These are phyloP conservation scores for Poecilia picta DNA, from an alignment of 2,797 vertebrate species.

Conservation along the genomic window DNA sequence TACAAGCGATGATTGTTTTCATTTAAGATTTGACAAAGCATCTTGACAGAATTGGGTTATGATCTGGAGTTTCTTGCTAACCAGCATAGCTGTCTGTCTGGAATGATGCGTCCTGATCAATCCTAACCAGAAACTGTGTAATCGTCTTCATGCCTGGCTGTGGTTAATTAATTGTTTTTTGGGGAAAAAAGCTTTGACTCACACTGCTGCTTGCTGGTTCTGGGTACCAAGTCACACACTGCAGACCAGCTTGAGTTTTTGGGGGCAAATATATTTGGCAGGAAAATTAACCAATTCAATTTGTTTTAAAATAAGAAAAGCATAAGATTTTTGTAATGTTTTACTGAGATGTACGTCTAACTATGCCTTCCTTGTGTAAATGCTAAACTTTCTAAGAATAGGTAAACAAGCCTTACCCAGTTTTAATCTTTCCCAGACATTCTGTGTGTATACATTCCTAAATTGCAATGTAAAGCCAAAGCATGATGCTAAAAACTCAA, in stretches of 20 bases:
- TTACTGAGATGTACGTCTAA: not conserved
- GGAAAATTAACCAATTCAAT: not conserved
- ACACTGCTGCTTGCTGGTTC: constrained; percentile 16
- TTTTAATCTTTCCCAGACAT: constrained; percentile 20
- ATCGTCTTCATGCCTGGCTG: constrained; percentile 37
- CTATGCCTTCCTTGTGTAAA: not conserved
- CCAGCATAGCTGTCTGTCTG: constrained; percentile 6
- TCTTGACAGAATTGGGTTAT: not conserved
- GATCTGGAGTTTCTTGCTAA: not conserved
- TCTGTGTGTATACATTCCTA: not conserved
- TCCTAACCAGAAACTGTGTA: constrained; percentile 38
- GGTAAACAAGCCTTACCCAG: not conserved
- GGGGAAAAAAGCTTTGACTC: constrained; percentile 45
- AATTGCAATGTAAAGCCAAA: constrained; percentile 8
- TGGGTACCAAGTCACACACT: constrained; percentile 23
- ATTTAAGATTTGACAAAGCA: not conserved
- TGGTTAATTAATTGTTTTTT: constrained; percentile 34
- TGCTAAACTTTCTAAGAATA: not conserved
- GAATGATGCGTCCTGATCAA: constrained; percentile 35
- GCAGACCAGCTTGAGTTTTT: constrained; percentile 23
- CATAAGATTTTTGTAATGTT: not conserved
- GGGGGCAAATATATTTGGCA: constrained; percentile 10
- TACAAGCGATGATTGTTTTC: not conserved
- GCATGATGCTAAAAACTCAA: constrained; percentile 10
- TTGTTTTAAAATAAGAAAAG: not conserved